Evolutionary conservation across 2,888 invertebrate species (phyloP), one percentile per base, ranked within the genome.

Genomic region (Conomelus anceps): DNA sequence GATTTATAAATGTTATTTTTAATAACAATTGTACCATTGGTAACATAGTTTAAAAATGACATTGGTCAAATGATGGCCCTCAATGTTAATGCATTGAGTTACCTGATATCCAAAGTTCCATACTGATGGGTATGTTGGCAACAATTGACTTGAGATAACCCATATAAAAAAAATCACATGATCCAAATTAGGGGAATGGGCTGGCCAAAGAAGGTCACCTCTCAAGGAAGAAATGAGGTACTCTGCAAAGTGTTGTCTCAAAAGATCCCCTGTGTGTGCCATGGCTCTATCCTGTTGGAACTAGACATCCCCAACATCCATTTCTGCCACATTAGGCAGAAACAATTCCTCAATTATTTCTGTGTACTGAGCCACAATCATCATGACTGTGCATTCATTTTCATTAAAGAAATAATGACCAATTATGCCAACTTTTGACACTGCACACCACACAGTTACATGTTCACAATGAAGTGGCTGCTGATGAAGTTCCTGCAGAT

Each of bases 401-500:
- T 22, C 41, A 24, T 85, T 84, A 88, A 34, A 34, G 23, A 88
- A 24, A 7, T 23, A 22, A 1, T 84, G 26, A 84, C 88, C 84
- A 85, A 91, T 89, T 22, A 91, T 22, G 22, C 89, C 90, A 20
- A 63, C 63, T 22, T 13, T 29, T 0, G 85, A 63, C 63, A 90
- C 26, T 4, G 29, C 89, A 89, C 90, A 90, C 90, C 90, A 85
- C 17, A 89, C 88, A 20, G 89, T 89, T 20, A 90, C 90, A 23
- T 89, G 41, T 63, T 85, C 34, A 85, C 84, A 41, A 85, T 88
- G 88, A 20, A 90, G 84, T 22, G 89, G 85, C 88, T 41, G 87
- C 87, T 89, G 26, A n/a, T 41, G 63, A 29, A 29, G 63, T 88
- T 34, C 29, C 84, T 11, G 22, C 0, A n/a, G 85, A n/a, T 85